Conservation (phyloP, 2,888 invertebrate species). For the Euphydryas editha region DNA sequence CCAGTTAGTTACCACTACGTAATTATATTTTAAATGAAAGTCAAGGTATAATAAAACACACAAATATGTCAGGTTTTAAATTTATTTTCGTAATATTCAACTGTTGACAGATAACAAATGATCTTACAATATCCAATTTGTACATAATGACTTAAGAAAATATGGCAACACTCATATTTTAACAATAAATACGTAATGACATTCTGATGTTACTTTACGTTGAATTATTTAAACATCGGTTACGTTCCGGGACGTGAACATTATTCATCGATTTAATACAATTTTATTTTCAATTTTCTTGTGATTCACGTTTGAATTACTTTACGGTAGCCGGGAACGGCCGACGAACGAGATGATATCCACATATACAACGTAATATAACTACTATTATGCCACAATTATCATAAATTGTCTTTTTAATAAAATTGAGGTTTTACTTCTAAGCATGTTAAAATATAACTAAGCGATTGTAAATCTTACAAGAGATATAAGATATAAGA, state of each 20-base stretch:
- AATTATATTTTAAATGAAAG: neutral
- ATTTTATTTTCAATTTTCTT: conserved; percentile 10
- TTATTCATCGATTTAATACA: conserved; percentile 1
- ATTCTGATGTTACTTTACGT: conserved; percentile 41
- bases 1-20: neutral
- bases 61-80: conserved; percentile 67
- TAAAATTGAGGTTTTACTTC: conserved; percentile 53
- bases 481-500: conserved; percentile 47
- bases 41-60: conserved; percentile 50
- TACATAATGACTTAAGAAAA: conserved; percentile 84
- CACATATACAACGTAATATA: conserved; percentile 46
- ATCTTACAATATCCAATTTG: conserved; percentile 83
- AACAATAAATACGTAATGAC: conserved; percentile 72
- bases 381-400: conserved; percentile 57
- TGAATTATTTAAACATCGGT: conserved; percentile 36
- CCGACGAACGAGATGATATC: conserved; percentile 47
- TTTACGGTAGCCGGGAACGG: conserved; percentile 49
- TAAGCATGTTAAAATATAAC: conserved; percentile 55
- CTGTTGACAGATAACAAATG: conserved; percentile 84
- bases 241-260: conserved; percentile 2
- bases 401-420: conserved; percentile 59
- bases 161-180: conserved; percentile 83
- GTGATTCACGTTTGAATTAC: conserved; percentile 43
- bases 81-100: conserved; percentile 83
- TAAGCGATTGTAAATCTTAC: conserved; percentile 52